phyloP scores from a whole-genome alignment of 1,140 invertebrate species.

The Philotrypesis tridentata region DNA sequence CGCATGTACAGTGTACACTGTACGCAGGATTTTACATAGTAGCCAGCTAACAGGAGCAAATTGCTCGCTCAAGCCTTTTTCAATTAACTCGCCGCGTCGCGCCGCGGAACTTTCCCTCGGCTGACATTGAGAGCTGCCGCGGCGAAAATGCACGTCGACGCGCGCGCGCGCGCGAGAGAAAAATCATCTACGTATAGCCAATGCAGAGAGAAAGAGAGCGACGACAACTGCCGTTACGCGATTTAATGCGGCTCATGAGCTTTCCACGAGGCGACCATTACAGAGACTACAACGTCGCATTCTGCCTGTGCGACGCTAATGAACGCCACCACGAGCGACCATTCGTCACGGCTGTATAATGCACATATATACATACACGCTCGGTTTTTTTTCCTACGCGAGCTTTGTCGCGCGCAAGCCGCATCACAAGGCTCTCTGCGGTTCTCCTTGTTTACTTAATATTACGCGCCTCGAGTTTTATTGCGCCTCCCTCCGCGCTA shows the following conservation, averaged over 20 bases:
- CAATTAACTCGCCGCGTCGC: background rate
- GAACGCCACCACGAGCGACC: background rate
- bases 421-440: no score
- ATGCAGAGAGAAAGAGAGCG: background rate
- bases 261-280: background rate
- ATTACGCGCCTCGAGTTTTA: no score
- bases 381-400: no score
- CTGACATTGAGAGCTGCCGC: slow-evolving; percentile 22
- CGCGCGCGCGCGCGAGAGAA: background rate
- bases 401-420: no score
- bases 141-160: slow-evolving; percentile 5
- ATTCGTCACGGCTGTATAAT: no score
- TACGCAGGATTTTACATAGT: background rate
- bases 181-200: background rate
- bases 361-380: no score
- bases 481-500: no score
- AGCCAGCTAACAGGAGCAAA: slow-evolving; percentile 11
- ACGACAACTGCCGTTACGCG: background rate
- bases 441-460: no score
- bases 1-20: no score
- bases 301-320: background rate
- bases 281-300: no score
- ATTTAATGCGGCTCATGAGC: background rate
- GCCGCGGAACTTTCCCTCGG: slow-evolving; percentile 8
- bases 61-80: background rate